Base-by-base conservation (phyloP, 2,888 invertebrate species). In the Coelinius sp. region DNA sequence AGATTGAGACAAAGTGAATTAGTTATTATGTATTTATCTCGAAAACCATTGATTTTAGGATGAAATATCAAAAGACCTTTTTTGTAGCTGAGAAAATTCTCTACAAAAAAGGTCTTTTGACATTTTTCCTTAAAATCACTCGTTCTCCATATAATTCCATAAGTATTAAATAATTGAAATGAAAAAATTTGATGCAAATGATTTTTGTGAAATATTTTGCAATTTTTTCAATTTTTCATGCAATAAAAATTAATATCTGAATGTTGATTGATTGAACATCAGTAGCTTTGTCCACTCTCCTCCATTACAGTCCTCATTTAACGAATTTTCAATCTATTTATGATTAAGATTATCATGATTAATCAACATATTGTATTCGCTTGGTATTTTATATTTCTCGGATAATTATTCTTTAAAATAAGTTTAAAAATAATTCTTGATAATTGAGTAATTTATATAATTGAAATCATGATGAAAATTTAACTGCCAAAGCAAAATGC, bases 401-500 rank as follows among this genome's bases (percentile, higher is more conserved):
- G 72, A 75, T 73, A 69, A 78, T 74, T 78, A 71, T 71, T 14
- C 64, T 75, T 69, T 46, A 12, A 49, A 49, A 71, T 73, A 71
- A 75, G 63, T 75, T 69, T 59, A 71, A 14, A 10, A 22, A 35
- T 71, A 35, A 65, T 44, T 52, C 14, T 31, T 63, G 22, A 62
- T 17, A 46, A 63, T 41, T 25, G 41, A n/a, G n/a, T n/a, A n/a
- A n/a, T n/a, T n/a, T n/a, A 63, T 56, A 25, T 44, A 17, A 68
- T 67, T 67, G 74, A 73, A 76, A 65, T 49, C 17, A 49, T 14
- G 14, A 71, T 76, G 64, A 77, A 79, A 81, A 82, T 81, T 81
- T 80, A 83, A 86, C 86, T 86, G 86, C 86, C 86, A 86, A 85
- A 83, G 80, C 77, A 76, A 78, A n/a, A 82, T 83, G 82, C 81